phyloP scores from a whole-genome alignment of 2,113 vertebrate species.

The Mustela nigripes region DNA sequence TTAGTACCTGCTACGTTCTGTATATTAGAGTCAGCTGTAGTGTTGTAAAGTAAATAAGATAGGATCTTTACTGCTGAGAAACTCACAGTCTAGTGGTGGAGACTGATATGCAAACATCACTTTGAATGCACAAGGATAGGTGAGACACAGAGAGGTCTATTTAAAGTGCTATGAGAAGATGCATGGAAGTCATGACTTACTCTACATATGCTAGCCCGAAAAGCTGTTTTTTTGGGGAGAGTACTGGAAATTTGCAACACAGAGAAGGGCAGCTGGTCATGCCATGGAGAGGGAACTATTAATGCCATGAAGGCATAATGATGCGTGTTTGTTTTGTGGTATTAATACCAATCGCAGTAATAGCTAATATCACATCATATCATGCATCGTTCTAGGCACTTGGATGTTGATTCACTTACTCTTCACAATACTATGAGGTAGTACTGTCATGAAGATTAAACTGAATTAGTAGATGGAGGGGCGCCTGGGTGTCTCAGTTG shows the following conservation, averaged over 20 bases:
- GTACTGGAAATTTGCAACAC: background rate
- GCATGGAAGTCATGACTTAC: background rate
- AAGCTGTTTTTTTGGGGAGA: background rate
- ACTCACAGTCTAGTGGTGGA: background rate
- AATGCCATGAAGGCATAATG: background rate
- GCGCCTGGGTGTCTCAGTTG: too few species aligned
- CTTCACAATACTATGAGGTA: background rate
- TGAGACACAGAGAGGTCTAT: background rate
- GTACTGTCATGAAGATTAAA: background rate
- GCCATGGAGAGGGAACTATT: background rate
- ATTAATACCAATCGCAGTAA: constrained; percentile 18
- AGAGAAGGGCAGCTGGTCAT: background rate
- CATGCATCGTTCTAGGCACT: background rate
- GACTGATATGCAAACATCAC: background rate
- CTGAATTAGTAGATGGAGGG: background rate
- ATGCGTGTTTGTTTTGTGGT: constrained; percentile 32
- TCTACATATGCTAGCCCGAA: background rate
- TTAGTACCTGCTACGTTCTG: background rate
- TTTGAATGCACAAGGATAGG: background rate
- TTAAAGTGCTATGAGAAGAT: background rate
- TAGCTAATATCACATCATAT: background rate
- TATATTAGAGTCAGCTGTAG: background rate
- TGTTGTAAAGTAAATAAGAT: constrained; percentile 6
- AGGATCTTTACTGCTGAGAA: constrained; percentile 26
- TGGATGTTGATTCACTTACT: background rate